These are phyloP conservation scores for Beroe forskalii DNA, from an alignment of 37 sponge, comb jelly and placozoan genomes.

Conservation along the genomic window DNA sequence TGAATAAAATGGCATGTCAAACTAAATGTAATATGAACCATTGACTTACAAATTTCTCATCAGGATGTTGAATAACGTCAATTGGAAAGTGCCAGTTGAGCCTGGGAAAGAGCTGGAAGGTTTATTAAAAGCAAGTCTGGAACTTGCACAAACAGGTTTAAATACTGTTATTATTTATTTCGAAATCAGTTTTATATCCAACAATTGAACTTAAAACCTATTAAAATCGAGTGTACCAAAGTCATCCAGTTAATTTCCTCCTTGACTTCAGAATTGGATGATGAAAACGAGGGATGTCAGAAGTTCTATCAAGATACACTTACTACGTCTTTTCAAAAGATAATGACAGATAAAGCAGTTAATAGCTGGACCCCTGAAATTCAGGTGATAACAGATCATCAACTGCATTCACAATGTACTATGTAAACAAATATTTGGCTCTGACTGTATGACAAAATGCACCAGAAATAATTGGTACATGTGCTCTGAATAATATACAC, in stretches of 20 bases:
- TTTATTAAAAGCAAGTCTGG: slow-evolving; percentile 75
- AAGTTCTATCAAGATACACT: slow-evolving; percentile 86
- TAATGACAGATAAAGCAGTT: slow-evolving; percentile 93
- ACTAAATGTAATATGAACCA: too few relatives aligned
- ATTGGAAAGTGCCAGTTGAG: slow-evolving; percentile 91
- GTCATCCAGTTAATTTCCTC: background rate
- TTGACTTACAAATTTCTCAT: background rate
- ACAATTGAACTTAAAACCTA: too few relatives aligned
- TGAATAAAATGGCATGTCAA: too few relatives aligned
- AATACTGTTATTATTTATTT: background rate
- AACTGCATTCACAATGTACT: background rate
- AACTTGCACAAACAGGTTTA: slow-evolving; percentile 77
- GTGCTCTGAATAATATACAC: background rate
- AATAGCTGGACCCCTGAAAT: slow-evolving; percentile 93
- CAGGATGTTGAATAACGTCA: slow-evolving; percentile 71
- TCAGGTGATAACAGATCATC: slow-evolving; percentile 81
- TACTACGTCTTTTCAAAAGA: slow-evolving; percentile 76
- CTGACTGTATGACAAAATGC: too few relatives aligned
- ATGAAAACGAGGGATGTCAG: slow-evolving; percentile 81
- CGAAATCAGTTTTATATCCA: too few relatives aligned
- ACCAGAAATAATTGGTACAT: background rate
- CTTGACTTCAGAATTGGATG: slow-evolving; percentile 69
- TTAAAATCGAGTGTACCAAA: too few relatives aligned
- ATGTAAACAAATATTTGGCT: background rate
- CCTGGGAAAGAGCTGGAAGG: slow-evolving; percentile 79